Conservation (phyloP, 2,888 invertebrate genomes). For the Caenorhabditis japonica region DNA sequence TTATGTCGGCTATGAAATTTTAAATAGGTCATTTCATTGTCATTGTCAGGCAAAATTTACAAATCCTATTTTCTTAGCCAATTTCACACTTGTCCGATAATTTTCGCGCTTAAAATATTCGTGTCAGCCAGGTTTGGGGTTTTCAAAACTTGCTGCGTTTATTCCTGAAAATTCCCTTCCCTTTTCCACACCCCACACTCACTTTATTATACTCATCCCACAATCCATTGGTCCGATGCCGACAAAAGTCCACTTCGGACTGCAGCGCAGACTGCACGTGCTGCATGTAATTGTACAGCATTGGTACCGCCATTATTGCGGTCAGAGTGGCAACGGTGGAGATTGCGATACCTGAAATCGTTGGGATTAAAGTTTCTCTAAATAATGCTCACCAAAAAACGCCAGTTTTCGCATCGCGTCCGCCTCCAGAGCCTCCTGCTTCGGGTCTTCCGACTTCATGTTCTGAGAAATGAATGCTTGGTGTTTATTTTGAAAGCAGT, state of each 20-base stretch:
- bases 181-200: too few relatives aligned
- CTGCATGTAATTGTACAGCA: conserved; percentile 75
- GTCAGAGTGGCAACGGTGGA: conserved; percentile 71
- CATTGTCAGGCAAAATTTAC: too few relatives aligned
- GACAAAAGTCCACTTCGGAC: conserved; percentile 71
- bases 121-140: too few relatives aligned
- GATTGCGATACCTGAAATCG: conserved; percentile 54
- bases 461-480: not conserved
- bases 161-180: too few relatives aligned
- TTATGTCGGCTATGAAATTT: too few relatives aligned
- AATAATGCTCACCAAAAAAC: conserved; percentile 58
- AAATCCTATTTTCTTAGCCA: too few relatives aligned
- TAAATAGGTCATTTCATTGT: too few relatives aligned
- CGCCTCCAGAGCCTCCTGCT: conserved; percentile 57
- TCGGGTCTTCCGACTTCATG: conserved; percentile 21
- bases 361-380: conserved; percentile 2
- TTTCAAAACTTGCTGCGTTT: too few relatives aligned
- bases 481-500: too few relatives aligned
- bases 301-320: conserved; percentile 71
- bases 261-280: conserved; percentile 70
- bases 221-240: conserved; percentile 65
- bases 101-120: too few relatives aligned
- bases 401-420: conserved; percentile 62
- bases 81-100: too few relatives aligned
- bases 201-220: conserved; percentile 66